Conservation (phyloP, 2,113 vertebrate genomes). For the Oxygymnocypris stewartii region DNA sequence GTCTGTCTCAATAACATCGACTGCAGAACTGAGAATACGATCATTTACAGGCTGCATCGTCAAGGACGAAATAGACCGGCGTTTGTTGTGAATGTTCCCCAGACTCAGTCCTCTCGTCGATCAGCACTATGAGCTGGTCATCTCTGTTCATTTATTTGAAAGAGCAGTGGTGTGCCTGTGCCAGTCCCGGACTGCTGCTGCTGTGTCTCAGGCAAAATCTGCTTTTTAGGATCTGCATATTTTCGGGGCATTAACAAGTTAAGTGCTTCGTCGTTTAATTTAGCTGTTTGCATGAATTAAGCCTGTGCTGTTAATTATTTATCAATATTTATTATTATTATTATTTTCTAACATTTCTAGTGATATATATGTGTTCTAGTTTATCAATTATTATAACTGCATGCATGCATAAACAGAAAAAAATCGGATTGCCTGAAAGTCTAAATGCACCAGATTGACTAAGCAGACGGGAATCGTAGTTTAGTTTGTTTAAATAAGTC, state of each 20-base stretch:
- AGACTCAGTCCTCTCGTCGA: conserved; percentile 20
- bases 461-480: too few relatives aligned
- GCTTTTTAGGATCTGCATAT: neutral
- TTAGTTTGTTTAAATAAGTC: neutral
- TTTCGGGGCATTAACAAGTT: neutral
- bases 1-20: conserved; percentile 2
- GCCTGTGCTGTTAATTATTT: neutral
- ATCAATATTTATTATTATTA: neutral
- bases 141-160: neutral
- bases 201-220: neutral
- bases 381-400: too few relatives aligned
- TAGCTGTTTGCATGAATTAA: neutral
- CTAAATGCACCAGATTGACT: neutral
- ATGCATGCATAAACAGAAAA: too few relatives aligned
- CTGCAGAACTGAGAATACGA: neutral
- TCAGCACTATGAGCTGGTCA: conserved; percentile 1
- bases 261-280: neutral
- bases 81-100: neutral
- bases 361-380: neutral
- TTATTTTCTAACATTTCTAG: too few relatives aligned
- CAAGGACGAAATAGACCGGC: neutral
- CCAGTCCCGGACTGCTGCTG: neutral
- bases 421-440: too few relatives aligned
- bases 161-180: conserved; percentile 1
- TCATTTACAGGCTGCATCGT: conserved; percentile 6